Conservation (phyloP, 1,140 invertebrate genomes). For the Drosophila insularis region DNA sequence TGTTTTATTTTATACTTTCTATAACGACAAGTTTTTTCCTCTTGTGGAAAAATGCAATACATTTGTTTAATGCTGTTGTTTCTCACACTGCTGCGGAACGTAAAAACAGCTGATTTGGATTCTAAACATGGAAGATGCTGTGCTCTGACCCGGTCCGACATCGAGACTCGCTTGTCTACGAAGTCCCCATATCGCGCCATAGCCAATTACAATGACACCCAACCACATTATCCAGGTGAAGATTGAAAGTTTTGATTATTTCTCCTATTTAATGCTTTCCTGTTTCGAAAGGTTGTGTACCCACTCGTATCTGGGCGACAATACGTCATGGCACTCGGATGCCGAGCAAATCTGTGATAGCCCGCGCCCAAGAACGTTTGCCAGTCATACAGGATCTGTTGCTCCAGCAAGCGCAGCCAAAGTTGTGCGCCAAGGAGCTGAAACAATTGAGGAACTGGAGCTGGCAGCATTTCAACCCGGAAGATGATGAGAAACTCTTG, state of each 20-base stretch:
- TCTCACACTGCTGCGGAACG: constrained; percentile 22
- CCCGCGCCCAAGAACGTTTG: constrained; percentile 83
- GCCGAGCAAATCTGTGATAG: constrained; percentile 84
- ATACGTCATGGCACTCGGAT: constrained; percentile 88
- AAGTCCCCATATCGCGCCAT: constrained; percentile 86
- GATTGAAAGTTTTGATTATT: constrained; percentile 18
- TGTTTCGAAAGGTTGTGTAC: constrained; percentile 84
- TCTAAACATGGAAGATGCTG: constrained; percentile 18
- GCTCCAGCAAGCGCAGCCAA: constrained; percentile 63
- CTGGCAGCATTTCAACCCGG: constrained; percentile 68
- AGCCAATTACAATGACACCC: constrained; percentile 84
- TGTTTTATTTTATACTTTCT: not conserved
- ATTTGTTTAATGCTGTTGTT: constrained; percentile 1
- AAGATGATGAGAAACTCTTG: constrained; percentile 84
- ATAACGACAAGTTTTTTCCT: no score
- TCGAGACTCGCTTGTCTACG: constrained; percentile 83
- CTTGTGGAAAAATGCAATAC: not conserved
- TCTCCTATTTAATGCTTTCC: constrained; percentile 39
- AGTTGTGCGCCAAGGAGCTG: constrained; percentile 76
- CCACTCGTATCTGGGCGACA: constrained; percentile 86
- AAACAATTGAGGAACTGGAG: constrained; percentile 84
- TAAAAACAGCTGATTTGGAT: constrained; percentile 22
- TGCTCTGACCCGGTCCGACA: constrained; percentile 41
- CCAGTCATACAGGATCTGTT: constrained; percentile 83
- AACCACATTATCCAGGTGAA: constrained; percentile 84